Conservation (phyloP, 2,888 invertebrate genomes). For the Cyclophora punctaria region DNA sequence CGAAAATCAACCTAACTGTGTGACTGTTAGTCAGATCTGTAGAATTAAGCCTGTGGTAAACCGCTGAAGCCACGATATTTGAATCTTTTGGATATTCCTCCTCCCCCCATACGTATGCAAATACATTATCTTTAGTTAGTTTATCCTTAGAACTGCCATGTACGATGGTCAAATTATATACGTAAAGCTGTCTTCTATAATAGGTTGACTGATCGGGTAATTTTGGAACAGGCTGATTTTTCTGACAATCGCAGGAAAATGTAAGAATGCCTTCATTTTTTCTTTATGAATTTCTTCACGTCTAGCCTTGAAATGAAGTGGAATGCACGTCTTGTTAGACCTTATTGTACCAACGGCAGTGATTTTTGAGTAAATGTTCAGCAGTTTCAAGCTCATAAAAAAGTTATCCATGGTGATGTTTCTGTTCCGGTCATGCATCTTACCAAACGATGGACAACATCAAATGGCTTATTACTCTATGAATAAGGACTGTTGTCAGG, state of each 20-base stretch:
- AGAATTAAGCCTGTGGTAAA: slow-evolving; percentile 3
- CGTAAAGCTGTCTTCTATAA: slow-evolving; percentile 7
- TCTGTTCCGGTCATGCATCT: too few species aligned
- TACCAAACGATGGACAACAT: too few species aligned
- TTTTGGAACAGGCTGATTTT: slow-evolving; percentile 10
- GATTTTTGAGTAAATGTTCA: too few species aligned
- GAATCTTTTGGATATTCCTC: slow-evolving; percentile 1
- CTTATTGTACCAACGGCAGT: too few species aligned
- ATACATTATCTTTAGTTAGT: slow-evolving; percentile 5
- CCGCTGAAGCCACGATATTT: slow-evolving; percentile 5
- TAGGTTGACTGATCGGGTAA: slow-evolving; percentile 12
- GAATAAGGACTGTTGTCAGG: too few species aligned
- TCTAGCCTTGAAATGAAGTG: too few species aligned
- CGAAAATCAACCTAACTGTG: neutral
- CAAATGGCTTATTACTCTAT: too few species aligned
- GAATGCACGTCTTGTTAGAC: neutral
- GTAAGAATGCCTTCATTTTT: neutral
- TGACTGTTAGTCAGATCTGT: neutral
- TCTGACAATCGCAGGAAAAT: slow-evolving; percentile 12
- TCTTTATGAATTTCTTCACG: too few species aligned
- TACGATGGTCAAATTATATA: slow-evolving; percentile 10
- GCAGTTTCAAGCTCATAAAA: too few species aligned
- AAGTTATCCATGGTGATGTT: too few species aligned
- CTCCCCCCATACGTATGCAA: slow-evolving; percentile 6
- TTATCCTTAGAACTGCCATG: slow-evolving; percentile 6